Conservation (phyloP, 2,113 vertebrate species). For the Campylomormyrus tamandua region DNA sequence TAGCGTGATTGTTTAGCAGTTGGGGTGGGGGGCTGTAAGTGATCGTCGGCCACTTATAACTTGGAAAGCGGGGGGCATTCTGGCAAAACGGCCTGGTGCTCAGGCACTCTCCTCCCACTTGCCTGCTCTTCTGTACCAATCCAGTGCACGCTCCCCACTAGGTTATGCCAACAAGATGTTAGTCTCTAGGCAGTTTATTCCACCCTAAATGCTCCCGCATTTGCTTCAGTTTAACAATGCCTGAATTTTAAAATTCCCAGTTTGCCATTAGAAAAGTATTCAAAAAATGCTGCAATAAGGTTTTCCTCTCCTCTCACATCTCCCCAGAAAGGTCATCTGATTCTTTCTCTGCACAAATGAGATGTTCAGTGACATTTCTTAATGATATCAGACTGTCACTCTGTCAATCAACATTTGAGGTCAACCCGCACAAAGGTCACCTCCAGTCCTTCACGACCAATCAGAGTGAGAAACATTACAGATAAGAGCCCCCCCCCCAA, state of each 20-base stretch:
- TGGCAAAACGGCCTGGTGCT: too few relatives aligned
- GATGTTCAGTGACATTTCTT: neutral
- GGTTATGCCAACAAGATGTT: neutral
- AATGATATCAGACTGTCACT: neutral
- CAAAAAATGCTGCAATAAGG: neutral
- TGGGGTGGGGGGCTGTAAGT: neutral
- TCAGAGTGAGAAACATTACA: neutral
- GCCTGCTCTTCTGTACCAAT: neutral
- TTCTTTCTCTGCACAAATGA: neutral
- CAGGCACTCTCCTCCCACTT: neutral
- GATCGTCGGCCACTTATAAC: neutral
- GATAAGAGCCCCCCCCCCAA: neutral
- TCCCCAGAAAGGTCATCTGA: neutral
- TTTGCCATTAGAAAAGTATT: neutral
- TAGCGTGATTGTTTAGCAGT: neutral
- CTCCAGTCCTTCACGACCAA: neutral
- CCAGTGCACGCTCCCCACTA: neutral
- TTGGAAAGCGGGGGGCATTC: too few relatives aligned
- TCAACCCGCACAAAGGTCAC: neutral
- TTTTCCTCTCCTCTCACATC: neutral
- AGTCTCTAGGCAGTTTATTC: neutral
- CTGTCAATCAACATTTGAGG: neutral
- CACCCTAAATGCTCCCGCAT: neutral
- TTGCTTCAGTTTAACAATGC: neutral
- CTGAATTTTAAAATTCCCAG: neutral